Evolutionary conservation across 1,140 invertebrate genomes (phyloP).

Genomic region (Drosophila rhopaloa): DNA sequence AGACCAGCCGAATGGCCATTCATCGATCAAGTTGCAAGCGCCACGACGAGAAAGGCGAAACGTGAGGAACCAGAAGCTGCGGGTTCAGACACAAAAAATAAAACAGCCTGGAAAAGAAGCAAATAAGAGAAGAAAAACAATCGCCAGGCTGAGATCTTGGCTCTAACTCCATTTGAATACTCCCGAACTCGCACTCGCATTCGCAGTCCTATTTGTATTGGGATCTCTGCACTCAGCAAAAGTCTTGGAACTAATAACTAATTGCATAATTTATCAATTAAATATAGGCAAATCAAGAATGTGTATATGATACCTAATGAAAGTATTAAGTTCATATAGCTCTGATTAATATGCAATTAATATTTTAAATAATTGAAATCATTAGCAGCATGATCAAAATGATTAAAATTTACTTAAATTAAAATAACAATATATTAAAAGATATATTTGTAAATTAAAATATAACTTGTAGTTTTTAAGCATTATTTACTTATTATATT

Average conservation of each 20-base stretch:
- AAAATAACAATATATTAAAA: too few relatives aligned
- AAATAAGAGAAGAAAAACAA: conserved; percentile 24
- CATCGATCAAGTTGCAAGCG: conserved; percentile 82
- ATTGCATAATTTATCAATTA: too few relatives aligned
- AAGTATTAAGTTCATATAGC: too few relatives aligned
- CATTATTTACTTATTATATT: too few relatives aligned
- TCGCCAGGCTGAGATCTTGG: conserved; percentile 54
- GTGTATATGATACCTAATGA: too few relatives aligned
- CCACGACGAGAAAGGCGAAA: conserved; percentile 73
- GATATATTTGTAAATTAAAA: too few relatives aligned
- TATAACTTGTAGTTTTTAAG: neutral
- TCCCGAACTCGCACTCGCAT: conserved; percentile 38
- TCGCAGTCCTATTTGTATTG: conserved; percentile 17
- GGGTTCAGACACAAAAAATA: conserved; percentile 16
- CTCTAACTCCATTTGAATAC: conserved; percentile 72
- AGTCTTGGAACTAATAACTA: neutral
- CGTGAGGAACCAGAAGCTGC: conserved; percentile 66
- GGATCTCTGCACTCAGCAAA: neutral
- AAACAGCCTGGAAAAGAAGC: conserved; percentile 2
- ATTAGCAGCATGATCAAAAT: too few relatives aligned
- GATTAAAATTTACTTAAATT: too few relatives aligned
- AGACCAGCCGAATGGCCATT: conserved; percentile 63
- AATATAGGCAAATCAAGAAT: too few relatives aligned
- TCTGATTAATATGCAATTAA: too few relatives aligned
- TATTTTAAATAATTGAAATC: too few relatives aligned